Percentiles rank a stretch among this genome's conserved stretches.
phyloP scores from a whole-genome alignment of 1,140 invertebrate genomes.

The Drosophila mauritiana region DNA sequence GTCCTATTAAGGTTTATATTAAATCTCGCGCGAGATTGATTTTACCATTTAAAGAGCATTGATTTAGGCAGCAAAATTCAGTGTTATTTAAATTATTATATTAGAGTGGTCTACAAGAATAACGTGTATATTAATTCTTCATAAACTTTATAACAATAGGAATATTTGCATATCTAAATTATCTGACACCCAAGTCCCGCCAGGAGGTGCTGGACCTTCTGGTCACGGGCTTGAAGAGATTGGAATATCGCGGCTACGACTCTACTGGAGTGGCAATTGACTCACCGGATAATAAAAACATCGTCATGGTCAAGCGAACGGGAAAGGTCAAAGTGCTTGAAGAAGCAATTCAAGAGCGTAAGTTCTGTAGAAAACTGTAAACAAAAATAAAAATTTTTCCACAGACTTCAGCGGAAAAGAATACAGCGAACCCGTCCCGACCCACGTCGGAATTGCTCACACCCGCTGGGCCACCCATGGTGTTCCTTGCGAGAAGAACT shows the following conservation, averaged over 20 bases:
- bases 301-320: slow-evolving; percentile 94
- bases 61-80: too few species aligned
- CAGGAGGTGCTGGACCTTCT: slow-evolving; percentile 97
- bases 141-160: slow-evolving; percentile 85
- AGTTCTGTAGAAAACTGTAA: slow-evolving; percentile 7
- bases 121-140: background rate
- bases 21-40: too few species aligned
- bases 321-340: slow-evolving; percentile 97
- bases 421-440: slow-evolving; percentile 80
- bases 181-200: slow-evolving; percentile 96
- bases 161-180: slow-evolving; percentile 99
- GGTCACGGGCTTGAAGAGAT: slow-evolving; percentile 96
- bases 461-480: slow-evolving; percentile 99
- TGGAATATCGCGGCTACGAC: slow-evolving; percentile 99
- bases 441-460: slow-evolving; percentile 98
- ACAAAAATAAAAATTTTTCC: background rate
- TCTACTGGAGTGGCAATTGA: slow-evolving; percentile 99
- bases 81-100: too few species aligned
- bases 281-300: slow-evolving; percentile 90
- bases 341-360: slow-evolving; percentile 90
- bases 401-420: slow-evolving; percentile 73
- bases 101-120: too few species aligned
- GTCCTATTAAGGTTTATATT: too few species aligned
- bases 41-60: too few species aligned
- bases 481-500: slow-evolving; percentile 95